A percentile compares a stretch with the other conserved stretches of the same genome.
phyloP scores from a whole-genome alignment of 1,140 invertebrate genomes.

The Diprion similis region DNA sequence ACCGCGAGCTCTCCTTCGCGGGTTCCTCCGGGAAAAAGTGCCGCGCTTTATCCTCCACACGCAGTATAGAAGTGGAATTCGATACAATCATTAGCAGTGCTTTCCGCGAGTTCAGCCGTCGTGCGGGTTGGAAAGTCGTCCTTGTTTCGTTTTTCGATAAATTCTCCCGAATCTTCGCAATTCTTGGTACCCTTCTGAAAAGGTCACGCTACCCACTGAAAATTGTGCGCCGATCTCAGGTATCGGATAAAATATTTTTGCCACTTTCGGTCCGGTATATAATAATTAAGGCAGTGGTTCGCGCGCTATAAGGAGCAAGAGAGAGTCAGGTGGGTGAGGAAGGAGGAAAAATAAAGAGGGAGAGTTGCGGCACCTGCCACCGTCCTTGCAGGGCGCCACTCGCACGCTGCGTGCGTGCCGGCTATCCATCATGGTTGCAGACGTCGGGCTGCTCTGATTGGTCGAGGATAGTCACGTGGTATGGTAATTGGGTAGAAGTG shows the following conservation, averaged over 20 bases:
- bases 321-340: neutral
- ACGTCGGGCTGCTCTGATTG: slow-evolving; percentile 62
- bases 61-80: too few species aligned
- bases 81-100: too few species aligned
- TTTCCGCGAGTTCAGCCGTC: too few species aligned
- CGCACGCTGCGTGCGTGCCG: slow-evolving; percentile 58
- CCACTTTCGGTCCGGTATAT: too few species aligned
- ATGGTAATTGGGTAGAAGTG: slow-evolving; percentile 64
- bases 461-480: slow-evolving; percentile 65
- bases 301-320: neutral
- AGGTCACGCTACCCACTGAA: too few species aligned
- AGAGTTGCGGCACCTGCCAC: slow-evolving; percentile 58
- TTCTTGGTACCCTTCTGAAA: too few species aligned
- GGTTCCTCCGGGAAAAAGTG: slow-evolving; percentile 10
- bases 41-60: neutral
- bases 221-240: too few species aligned
- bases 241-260: too few species aligned
- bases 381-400: slow-evolving; percentile 57
- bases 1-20: slow-evolving; percentile 41
- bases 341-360: neutral
- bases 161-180: too few species aligned
- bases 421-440: slow-evolving; percentile 70
- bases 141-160: too few species aligned
- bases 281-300: too few species aligned
- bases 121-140: too few species aligned